phyloP scores from a whole-genome alignment of 2,113 vertebrate genomes.

The Rafetus swinhoei region DNA sequence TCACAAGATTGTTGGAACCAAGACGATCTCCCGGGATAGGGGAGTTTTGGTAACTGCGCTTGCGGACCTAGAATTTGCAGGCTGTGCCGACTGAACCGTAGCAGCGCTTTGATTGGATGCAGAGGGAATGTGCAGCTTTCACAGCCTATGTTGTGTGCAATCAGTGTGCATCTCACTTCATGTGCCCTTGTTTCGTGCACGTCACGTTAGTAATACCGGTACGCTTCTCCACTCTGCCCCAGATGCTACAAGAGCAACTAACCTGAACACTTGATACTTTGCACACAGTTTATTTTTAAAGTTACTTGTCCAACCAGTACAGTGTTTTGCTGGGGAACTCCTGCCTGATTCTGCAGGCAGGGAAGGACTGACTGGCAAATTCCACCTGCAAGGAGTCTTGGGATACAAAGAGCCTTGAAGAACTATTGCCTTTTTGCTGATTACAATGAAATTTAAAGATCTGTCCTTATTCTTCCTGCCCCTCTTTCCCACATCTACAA shows the following conservation, averaged over 20 bases:
- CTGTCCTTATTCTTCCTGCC: not conserved
- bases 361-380: not conserved
- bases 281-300: not conserved
- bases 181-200: no score
- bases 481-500: not conserved
- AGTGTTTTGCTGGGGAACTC: not conserved
- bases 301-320: not conserved
- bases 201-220: no score
- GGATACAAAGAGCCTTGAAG: not conserved
- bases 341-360: not conserved
- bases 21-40: no score
- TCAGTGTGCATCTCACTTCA: no score
- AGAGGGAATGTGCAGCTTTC: no score
- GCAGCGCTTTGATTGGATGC: no score
- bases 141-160: no score
- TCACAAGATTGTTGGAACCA: no score
- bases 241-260: not conserved
- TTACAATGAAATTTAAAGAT: not conserved
- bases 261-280: not conserved
- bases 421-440: not conserved
- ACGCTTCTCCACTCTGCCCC: not conserved
- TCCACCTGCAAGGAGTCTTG: not conserved
- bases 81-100: no score
- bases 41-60: no score
- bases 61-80: no score